Conservation (phyloP, 2,888 invertebrate species). For the Patella caerulea region DNA sequence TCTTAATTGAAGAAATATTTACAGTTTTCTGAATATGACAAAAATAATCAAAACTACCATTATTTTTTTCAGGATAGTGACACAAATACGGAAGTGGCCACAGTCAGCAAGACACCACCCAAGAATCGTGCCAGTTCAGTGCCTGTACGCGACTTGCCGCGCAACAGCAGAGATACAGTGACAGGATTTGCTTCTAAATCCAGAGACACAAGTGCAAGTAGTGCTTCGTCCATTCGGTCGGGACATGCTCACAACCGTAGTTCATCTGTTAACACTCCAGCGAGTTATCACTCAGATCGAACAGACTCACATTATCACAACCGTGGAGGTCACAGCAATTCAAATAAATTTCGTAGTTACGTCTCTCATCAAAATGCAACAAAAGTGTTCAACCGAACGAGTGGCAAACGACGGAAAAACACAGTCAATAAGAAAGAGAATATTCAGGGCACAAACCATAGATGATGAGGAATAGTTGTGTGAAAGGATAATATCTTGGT, state of each 20-base stretch:
- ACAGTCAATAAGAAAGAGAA: constrained; percentile 23
- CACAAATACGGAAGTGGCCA: constrained; percentile 23
- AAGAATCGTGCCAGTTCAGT: constrained; percentile 31
- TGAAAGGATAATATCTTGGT: not conserved
- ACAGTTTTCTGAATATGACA: too few species aligned
- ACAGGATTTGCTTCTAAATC: constrained; percentile 32
- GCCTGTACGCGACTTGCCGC: constrained; percentile 31
- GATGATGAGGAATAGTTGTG: constrained; percentile 16
- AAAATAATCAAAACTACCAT: not conserved
- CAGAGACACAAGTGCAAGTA: constrained; percentile 60
- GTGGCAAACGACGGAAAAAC: constrained; percentile 37
- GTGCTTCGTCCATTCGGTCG: constrained; percentile 59
- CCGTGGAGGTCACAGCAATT: not conserved
- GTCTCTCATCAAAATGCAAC: constrained; percentile 15
- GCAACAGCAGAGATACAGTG: constrained; percentile 28
- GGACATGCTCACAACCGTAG: constrained; percentile 15
- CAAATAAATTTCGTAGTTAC: constrained; percentile 16
- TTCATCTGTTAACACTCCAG: constrained; percentile 17
- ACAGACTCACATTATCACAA: constrained; percentile 7
- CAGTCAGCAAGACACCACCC: constrained; percentile 27
- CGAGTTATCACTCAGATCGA: constrained; percentile 11
- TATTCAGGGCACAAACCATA: constrained; percentile 18
- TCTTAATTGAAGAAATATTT: too few species aligned
- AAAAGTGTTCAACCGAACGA: constrained; percentile 25
- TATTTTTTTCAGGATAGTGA: constrained; percentile 46